These are phyloP conservation scores for Heliconius himera DNA, from an alignment of 1,140 invertebrate genomes.

Conservation along the genomic window DNA sequence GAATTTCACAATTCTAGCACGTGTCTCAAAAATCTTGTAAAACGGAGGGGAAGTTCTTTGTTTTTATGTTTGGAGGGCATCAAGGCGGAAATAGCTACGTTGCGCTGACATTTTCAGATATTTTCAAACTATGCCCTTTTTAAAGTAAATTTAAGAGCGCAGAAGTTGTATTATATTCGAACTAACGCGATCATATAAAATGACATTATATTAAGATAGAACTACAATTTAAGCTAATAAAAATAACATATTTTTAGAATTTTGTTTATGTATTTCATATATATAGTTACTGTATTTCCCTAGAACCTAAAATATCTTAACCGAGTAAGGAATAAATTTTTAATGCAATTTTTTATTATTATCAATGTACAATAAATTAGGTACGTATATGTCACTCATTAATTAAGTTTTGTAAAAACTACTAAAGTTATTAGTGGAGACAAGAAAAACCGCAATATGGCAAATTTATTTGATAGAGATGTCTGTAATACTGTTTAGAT, in stretches of 20 bases:
- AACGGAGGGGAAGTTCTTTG: background rate
- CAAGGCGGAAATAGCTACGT: constrained; percentile 5
- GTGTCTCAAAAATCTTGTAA: background rate
- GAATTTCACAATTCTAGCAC: background rate
- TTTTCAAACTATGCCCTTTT: background rate
- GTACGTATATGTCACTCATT: no score
- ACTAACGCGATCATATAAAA: no score
- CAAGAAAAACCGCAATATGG: background rate
- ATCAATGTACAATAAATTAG: no score
- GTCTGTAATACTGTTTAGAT: background rate
- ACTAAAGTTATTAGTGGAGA: background rate
- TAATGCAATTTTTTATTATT: no score
- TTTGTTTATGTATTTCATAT: no score
- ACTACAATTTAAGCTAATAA: no score
- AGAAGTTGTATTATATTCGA: no score
- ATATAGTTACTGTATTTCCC: no score
- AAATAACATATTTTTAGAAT: no score
- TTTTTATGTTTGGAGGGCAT: background rate
- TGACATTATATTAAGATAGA: no score
- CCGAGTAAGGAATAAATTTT: no score
- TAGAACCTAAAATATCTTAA: no score
- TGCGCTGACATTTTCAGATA: background rate
- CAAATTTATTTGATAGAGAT: background rate
- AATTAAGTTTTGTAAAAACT: background rate
- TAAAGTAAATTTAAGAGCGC: background rate